Conservation (phyloP, 2,113 vertebrate genomes). For the Macrotus californicus region DNA sequence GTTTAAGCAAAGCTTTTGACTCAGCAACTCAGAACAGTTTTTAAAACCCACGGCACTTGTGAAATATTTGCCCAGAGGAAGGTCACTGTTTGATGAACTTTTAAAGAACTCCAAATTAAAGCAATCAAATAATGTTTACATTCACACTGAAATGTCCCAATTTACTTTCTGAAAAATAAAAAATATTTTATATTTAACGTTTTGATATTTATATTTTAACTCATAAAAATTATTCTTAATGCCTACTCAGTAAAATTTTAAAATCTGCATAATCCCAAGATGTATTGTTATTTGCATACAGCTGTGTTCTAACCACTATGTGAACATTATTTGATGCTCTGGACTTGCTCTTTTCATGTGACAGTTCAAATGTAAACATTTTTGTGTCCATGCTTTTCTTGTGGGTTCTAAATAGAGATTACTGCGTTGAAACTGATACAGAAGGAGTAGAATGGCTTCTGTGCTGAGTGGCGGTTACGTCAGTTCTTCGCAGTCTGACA, state of each 20-base stretch:
- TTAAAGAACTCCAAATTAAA: conserved; percentile 16
- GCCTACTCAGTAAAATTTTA: neutral
- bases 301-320: neutral
- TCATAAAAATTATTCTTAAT: neutral
- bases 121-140: neutral
- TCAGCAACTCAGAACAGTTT: neutral
- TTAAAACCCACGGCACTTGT: conserved; percentile 10
- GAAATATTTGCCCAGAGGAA: neutral
- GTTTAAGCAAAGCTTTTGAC: neutral
- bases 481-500: neutral
- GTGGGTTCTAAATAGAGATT: neutral
- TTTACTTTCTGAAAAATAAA: conserved; percentile 29
- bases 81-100: neutral
- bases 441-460: neutral
- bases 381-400: neutral
- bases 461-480: neutral
- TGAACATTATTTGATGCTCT: neutral
- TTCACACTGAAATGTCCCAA: neutral
- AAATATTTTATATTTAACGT: neutral
- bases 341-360: neutral
- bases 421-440: neutral
- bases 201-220: conserved; percentile 25
- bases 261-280: neutral
- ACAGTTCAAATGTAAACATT: neutral
- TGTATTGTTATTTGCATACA: neutral